A percentile compares a stretch with the other conserved stretches of the same genome.
phyloP scores from a whole-genome alignment of 1,140 invertebrate genomes.

The Lordiphosa mommai region DNA sequence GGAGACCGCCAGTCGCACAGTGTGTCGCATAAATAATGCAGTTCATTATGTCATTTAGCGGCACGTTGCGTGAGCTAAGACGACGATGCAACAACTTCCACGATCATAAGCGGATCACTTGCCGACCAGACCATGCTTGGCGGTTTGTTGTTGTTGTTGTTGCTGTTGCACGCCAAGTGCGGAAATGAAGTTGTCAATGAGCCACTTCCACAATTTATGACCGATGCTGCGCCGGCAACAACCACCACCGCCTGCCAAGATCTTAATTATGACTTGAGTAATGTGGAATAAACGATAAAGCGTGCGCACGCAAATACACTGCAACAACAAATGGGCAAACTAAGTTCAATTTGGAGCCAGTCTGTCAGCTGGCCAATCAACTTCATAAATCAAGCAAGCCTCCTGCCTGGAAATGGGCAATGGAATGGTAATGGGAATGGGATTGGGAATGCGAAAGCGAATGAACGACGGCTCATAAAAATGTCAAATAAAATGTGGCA shows the following conservation, averaged over 20 bases:
- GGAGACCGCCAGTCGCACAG: conserved; percentile 35
- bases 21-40: conserved; percentile 76
- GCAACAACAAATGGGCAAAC: conserved; percentile 24
- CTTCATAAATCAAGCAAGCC: conserved; percentile 56
- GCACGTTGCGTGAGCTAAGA: conserved; percentile 65
- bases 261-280: conserved; percentile 78
- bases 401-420: conserved; percentile 14
- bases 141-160: conserved; percentile 21
- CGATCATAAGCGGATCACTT: conserved; percentile 52
- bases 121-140: conserved; percentile 25
- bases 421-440: neutral
- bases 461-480: conserved; percentile 60
- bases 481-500: conserved; percentile 71
- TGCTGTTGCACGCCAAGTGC: conserved; percentile 58
- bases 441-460: conserved; percentile 20
- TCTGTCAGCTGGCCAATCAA: conserved; percentile 50
- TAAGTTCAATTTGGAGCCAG: conserved; percentile 26
- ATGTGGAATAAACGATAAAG: conserved; percentile 76
- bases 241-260: conserved; percentile 61
- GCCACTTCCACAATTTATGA: conserved; percentile 77
- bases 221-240: conserved; percentile 41
- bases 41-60: conserved; percentile 77
- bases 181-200: conserved; percentile 78
- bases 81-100: conserved; percentile 29
- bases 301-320: conserved; percentile 73